These are phyloP conservation scores for Apodemus speciosus DNA, from an alignment of 2,113 vertebrate genomes.

Conservation along the genomic window DNA sequence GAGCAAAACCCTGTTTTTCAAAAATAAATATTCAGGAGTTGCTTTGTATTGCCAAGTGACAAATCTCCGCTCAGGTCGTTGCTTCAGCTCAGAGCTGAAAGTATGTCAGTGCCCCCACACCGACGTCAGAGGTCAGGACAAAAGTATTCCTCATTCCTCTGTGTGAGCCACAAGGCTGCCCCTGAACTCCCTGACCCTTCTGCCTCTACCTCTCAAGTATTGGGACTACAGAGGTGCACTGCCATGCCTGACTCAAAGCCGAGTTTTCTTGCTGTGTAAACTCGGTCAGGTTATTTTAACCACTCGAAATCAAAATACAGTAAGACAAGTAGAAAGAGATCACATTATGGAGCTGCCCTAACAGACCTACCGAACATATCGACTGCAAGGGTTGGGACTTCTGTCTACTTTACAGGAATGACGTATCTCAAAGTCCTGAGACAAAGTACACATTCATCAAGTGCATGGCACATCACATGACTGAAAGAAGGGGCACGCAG, in stretches of 20 bases:
- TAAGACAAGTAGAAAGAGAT: constrained; percentile 23
- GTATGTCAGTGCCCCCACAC: neutral
- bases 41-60: neutral
- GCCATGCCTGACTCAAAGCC: neutral
- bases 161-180: neutral
- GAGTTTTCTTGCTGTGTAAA: neutral
- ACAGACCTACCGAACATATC: neutral
- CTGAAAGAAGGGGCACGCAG: constrained; percentile 21
- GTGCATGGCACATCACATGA: neutral
- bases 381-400: neutral
- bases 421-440: neutral
- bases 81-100: neutral
- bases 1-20: neutral
- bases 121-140: neutral
- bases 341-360: neutral
- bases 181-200: neutral
- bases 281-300: constrained; percentile 1
- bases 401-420: neutral
- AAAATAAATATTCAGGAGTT: neutral
- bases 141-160: neutral
- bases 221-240: neutral
- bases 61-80: neutral
- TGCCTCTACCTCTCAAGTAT: neutral
- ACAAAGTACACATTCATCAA: neutral
- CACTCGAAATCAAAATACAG: neutral